Evolutionary conservation across 2,888 invertebrate species (phyloP), one percentile per base, ranked within the genome.

Genomic region (Melipona beecheii): DNA sequence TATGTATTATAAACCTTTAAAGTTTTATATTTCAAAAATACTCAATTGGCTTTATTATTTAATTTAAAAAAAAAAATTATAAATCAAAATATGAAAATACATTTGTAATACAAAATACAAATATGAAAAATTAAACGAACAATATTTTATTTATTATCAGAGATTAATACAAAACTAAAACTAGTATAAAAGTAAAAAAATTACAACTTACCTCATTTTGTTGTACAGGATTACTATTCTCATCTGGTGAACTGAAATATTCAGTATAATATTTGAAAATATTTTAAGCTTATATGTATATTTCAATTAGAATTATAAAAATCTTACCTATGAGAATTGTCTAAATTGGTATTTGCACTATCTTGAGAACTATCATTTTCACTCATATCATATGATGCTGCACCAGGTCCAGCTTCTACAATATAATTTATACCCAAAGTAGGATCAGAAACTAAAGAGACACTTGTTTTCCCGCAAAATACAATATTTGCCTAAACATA

Each of bases 371-470:
- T 64, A 64, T 89, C 89, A 56, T 52, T 77, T 49, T 92, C 90
- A 24, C 75, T 74, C 49, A 82, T 83, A 21, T 91, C 90, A 13
- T 82, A 79, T 31, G 52, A 75, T 52, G 78, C 62, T 27, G 84
- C 73, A 27, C 87, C 83, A 81, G 90, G 90, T 31, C 97, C 97
- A 72, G 97, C 97, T 31, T 97, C 97, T 49, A 97, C 97, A 86
- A 97, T 96, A 92, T 97, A 97, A 93, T 97, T 97, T 88, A 97
- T 97, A 91, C 97, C 97, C 90, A 96, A 96, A 65, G 96, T 96
- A 54, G 97, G 96, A 92, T 97, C 97, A 92, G 97, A 96, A 88
- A 97, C 96, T 91, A 97, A 96, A 91, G 97, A 97, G 90, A 97
- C 97, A 86, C 96, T 96, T 17, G 97, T 97, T 78, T 96, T 96